phyloP scores from a whole-genome alignment of 2,888 invertebrate species.

The Adineta ricciae region DNA sequence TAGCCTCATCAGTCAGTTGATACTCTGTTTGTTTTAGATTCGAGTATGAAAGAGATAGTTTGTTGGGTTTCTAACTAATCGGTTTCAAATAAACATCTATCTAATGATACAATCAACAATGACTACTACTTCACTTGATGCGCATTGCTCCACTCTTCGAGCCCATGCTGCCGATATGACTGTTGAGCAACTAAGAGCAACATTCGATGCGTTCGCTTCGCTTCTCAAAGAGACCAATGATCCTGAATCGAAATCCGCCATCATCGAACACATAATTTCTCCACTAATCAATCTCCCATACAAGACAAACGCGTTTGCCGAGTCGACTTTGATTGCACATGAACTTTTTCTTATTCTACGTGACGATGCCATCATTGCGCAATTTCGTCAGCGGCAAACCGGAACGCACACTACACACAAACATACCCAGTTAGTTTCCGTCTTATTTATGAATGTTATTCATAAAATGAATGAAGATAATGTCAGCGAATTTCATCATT shows the following conservation, averaged over 20 bases:
- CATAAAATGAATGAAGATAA: neutral
- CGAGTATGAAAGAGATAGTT: too few relatives aligned
- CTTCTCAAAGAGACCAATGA: neutral
- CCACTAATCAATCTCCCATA: neutral
- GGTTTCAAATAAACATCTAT: too few relatives aligned
- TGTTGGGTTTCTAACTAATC: too few relatives aligned
- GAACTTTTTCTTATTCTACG: neutral
- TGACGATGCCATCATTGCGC: neutral
- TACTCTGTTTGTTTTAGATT: too few relatives aligned
- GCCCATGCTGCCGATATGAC: neutral
- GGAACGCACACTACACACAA: neutral
- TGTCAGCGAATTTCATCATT: neutral
- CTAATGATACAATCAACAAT: neutral
- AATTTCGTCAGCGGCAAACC: neutral
- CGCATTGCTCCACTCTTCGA: neutral
- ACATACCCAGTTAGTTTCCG: too few relatives aligned
- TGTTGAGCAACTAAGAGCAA: neutral
- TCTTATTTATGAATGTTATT: neutral
- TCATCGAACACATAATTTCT: neutral
- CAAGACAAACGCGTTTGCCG: neutral
- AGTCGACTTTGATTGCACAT: neutral
- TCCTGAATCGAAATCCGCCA: neutral
- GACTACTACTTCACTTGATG: neutral
- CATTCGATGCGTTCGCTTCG: neutral
- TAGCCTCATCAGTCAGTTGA: too few relatives aligned